Percentiles rank a stretch among this genome's conserved stretches.
phyloP scores from a whole-genome alignment of 2,113 vertebrate species.

The Ciconia maguari region DNA sequence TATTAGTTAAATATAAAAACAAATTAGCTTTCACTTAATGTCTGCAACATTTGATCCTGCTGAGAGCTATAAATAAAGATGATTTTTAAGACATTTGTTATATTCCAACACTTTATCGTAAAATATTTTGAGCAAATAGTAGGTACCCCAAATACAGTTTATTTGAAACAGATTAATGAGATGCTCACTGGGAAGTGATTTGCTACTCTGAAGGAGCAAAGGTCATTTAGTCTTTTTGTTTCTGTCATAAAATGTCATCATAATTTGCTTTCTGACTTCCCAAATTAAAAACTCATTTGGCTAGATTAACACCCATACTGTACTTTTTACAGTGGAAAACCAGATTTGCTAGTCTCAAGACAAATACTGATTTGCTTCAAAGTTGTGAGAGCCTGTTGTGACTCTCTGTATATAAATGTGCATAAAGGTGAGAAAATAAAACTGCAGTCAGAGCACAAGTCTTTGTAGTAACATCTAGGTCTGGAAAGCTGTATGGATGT shows the following conservation, averaged over 20 bases:
- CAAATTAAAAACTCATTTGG: background rate
- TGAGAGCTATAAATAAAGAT: background rate
- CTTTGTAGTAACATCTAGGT: background rate
- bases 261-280: background rate
- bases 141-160: background rate
- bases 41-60: background rate
- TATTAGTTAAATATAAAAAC: background rate
- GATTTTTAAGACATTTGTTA: background rate
- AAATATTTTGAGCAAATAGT: background rate
- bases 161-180: background rate
- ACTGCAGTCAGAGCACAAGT: background rate
- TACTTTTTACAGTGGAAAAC: background rate
- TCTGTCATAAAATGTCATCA: background rate
- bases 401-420: background rate
- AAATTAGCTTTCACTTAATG: background rate
- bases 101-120: background rate
- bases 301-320: background rate
- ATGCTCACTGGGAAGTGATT: background rate
- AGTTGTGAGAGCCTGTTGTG: background rate
- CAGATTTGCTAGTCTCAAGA: background rate
- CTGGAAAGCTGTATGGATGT: background rate
- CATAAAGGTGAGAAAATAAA: background rate
- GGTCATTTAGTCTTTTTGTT: background rate
- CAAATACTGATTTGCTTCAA: background rate
- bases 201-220: background rate